Percentiles rank a stretch among this genome's conserved stretches.
Evolutionary conservation across 2,797 vertebrate genomes (phyloP).

Genomic region (Myiotriccus ornatus): DNA sequence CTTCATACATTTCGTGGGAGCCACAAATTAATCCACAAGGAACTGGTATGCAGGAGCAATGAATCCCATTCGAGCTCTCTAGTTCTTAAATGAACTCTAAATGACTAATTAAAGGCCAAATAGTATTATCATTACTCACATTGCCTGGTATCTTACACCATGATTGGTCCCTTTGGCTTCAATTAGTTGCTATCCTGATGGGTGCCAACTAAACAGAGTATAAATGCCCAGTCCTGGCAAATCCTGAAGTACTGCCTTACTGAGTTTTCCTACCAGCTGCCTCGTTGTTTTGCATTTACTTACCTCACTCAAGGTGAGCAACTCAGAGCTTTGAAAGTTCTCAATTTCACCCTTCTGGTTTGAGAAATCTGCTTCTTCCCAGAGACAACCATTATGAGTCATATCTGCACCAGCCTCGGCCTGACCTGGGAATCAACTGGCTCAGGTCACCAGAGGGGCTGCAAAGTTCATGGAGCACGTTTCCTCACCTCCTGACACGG

Average conservation of each 20-base stretch:
- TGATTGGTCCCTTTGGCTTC: constrained; percentile 34
- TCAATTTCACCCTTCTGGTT: not conserved
- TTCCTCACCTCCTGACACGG: not conserved
- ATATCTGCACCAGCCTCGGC: fast-evolving
- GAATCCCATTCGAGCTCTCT: not conserved
- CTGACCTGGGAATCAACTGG: not conserved
- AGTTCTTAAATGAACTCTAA: not conserved
- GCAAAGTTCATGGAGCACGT: not conserved
- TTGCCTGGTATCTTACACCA: not conserved
- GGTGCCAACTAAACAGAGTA: not conserved
- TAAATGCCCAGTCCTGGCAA: not conserved
- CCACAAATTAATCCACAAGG: constrained; percentile 44
- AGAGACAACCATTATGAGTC: not conserved
- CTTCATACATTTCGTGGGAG: not conserved
- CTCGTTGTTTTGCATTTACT: not conserved
- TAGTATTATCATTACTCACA: not conserved
- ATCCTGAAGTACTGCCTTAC: not conserved
- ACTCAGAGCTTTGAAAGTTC: not conserved
- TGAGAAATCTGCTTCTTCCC: not conserved
- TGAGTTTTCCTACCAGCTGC: not conserved
- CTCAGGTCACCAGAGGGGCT: not conserved
- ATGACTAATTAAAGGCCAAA: constrained; percentile 26
- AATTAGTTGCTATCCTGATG: constrained; percentile 39
- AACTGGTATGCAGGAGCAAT: not conserved
- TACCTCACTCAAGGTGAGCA: not conserved